Evolutionary conservation across 2,797 vertebrate species (phyloP), one percentile per base, ranked within the genome.

Genomic region (Sebastes diaconus): DNA sequence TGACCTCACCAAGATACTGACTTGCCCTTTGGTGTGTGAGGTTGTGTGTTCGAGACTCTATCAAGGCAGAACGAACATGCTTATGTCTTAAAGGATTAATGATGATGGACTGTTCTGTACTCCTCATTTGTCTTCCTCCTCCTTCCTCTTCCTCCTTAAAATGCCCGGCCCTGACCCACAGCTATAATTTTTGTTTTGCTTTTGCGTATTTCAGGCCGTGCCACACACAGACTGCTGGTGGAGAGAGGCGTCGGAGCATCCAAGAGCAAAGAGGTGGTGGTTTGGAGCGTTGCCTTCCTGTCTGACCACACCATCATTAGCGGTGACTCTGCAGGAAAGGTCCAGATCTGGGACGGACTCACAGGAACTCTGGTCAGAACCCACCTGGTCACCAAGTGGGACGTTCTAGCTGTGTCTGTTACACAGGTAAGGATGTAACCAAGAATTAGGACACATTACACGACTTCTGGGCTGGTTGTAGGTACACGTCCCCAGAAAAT

Each of bases 331-430:
- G 94, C 95, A 0, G 98, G 98, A 22, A 97, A 97, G 87, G 95
- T 99, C 76, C 98, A 98, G 92, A 90, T 99, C 77, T 99, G 98
- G 98, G 97, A 98, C 24, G 95, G 96, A 8, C 22, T 92, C 30
- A 97, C 91, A 0, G 98, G 97, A 24, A 97, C 97, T 0, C 94
- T 99, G 46, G 75, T 95, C 72, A 96, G 93, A 81, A 96, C 93
- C 29, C 96, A 98, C 71, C 84, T 94, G 0, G 68, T 99, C 27
- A 95, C 97, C 77, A 96, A 94, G 82, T 97, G 96, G 27, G 97
- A 98, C 0, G 95, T 95, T 3, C 93, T 97, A 79, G 93, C 95
- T 0, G 93, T 99, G 75, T 94, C 97, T 0, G 94, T 96, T 1
- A 96, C 96, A 0, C 93, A 95, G 94, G 98, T 98, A 60, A 91